phyloP scores from a whole-genome alignment of 2,888 invertebrate genomes.

The Pterostichus niger region DNA sequence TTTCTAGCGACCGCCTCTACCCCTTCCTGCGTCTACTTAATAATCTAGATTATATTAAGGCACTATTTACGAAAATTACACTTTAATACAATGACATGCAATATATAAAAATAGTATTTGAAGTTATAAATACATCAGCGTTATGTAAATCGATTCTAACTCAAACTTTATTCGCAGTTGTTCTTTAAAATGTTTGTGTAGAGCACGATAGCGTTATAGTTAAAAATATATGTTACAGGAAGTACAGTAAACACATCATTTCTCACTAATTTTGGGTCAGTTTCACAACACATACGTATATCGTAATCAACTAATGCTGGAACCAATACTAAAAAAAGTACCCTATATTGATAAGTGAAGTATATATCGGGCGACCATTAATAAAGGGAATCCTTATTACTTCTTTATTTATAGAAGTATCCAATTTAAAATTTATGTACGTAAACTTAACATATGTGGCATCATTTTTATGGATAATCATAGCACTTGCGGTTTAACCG shows the following conservation, averaged over 20 bases:
- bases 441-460: no score
- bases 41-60: conserved; percentile 55
- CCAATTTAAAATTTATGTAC: no score
- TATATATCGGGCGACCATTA: no score
- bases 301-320: no score
- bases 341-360: no score
- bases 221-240: not conserved
- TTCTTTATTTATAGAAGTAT: no score
- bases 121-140: conserved; percentile 47
- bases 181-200: not conserved
- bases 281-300: not conserved
- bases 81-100: conserved; percentile 61
- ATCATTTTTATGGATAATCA: no score
- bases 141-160: conserved; percentile 31
- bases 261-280: not conserved
- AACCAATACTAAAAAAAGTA: no score
- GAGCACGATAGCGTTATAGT: not conserved
- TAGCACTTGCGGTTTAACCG: no score
- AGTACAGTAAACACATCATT: conserved; percentile 6
- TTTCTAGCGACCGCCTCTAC: conserved; percentile 7
- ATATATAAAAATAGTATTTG: conserved; percentile 59
- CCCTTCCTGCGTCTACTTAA: not conserved
- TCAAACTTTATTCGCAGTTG: not conserved
- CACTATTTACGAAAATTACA: conserved; percentile 60
- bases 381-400: no score